These are phyloP conservation scores for Bufo bufo DNA, from an alignment of 2,113 vertebrate genomes.

Conservation along the genomic window DNA sequence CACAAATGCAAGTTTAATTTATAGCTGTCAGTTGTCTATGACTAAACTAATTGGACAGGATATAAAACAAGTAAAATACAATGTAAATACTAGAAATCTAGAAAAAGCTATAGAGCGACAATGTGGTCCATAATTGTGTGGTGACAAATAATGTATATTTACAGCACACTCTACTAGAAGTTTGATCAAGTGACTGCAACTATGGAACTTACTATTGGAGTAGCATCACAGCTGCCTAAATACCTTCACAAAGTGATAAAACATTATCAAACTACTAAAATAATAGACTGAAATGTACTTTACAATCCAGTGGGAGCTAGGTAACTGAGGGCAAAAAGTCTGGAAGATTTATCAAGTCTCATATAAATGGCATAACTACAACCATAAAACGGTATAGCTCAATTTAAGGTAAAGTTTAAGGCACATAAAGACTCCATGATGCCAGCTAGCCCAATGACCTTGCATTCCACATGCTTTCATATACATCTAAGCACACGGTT, in stretches of 20 bases:
- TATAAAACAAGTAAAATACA: constrained; percentile 68
- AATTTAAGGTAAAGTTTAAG: constrained; percentile 13
- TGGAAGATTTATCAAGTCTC: not conserved
- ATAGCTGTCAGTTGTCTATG: constrained; percentile 63
- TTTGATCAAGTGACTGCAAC: not conserved
- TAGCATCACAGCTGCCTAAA: not conserved
- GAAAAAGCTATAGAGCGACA: constrained; percentile 68
- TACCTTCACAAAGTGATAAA: not conserved
- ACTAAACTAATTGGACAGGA: constrained; percentile 56
- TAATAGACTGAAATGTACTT: not conserved
- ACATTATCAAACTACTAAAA: not conserved
- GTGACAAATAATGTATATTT: not conserved
- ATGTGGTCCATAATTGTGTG: not conserved
- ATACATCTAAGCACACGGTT: not conserved
- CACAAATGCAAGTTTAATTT: constrained; percentile 52
- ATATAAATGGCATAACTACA: constrained; percentile 40
- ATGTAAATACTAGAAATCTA: constrained; percentile 70
- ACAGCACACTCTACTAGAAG: not conserved
- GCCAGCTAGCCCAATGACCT: constrained; percentile 14
- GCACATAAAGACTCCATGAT: constrained; percentile 6
- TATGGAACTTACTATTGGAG: not conserved
- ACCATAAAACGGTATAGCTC: constrained; percentile 26
- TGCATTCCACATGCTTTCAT: not conserved
- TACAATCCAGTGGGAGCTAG: not conserved
- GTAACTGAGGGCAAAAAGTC: not conserved